Percentiles rank a stretch among this genome's conserved stretches.
phyloP scores from a whole-genome alignment of 37 sponge, comb jelly and placozoan species.

The Hexactinellida sp. region DNA sequence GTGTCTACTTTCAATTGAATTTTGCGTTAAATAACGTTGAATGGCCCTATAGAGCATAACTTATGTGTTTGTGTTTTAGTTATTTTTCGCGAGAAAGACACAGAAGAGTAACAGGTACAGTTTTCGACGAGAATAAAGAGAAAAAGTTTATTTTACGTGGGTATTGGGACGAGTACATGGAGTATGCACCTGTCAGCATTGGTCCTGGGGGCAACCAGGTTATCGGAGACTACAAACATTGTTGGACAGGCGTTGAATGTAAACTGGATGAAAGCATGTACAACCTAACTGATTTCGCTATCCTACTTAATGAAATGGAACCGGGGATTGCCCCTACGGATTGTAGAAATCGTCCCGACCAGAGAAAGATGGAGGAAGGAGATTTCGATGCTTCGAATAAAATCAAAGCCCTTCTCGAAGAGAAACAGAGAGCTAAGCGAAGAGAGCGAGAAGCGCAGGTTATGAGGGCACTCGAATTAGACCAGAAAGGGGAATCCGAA shows the following conservation, averaged over 20 bases:
- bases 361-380: conserved; percentile 64
- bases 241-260: background rate
- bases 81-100: conserved; percentile 74
- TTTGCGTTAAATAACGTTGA: no score
- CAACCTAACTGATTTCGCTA: conserved; percentile 53
- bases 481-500: conserved; percentile 42
- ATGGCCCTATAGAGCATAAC: no score
- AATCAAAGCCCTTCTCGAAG: conserved; percentile 68
- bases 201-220: conserved; percentile 34
- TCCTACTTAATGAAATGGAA: conserved; percentile 72
- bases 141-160: conserved; percentile 58
- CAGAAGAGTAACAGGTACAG: conserved; percentile 71
- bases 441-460: conserved; percentile 61
- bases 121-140: conserved; percentile 36
- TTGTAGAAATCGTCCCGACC: conserved; percentile 76
- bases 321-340: conserved; percentile 85
- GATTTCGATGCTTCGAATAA: conserved; percentile 65
- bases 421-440: conserved; percentile 81
- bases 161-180: conserved; percentile 75
- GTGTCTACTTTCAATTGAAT: no score
- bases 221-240: conserved; percentile 19
- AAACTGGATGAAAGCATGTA: conserved; percentile 54
- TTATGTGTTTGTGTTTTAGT: no score
- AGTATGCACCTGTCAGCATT: conserved; percentile 34
- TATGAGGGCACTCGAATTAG: conserved; percentile 47